phyloP scores from a whole-genome alignment of 2,113 vertebrate genomes.

The Genyomyrus donnyi region DNA sequence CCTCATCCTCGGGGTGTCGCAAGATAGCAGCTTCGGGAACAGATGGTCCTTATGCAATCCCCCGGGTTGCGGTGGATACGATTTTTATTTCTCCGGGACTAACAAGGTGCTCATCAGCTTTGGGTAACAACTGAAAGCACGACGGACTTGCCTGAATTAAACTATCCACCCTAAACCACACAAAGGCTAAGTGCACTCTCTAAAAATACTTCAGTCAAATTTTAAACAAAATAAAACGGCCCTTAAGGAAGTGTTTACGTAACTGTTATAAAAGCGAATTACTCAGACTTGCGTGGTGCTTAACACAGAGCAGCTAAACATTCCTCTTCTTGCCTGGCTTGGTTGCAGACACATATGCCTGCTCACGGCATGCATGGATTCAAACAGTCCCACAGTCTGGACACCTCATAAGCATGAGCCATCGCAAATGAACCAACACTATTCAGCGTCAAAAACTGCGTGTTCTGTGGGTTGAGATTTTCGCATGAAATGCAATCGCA shows the following conservation, averaged over 20 bases:
- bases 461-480: neutral
- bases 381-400: neutral
- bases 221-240: neutral
- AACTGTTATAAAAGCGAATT: conserved; percentile 5
- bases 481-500: neutral
- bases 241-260: neutral
- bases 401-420: neutral
- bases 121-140: neutral
- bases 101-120: neutral
- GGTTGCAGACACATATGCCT: neutral
- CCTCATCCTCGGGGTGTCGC: neutral
- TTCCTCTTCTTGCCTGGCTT: neutral
- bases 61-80: neutral
- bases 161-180: too few relatives aligned
- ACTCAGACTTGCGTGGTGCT: neutral
- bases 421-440: neutral
- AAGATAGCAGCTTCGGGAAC: neutral
- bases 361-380: neutral
- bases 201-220: neutral
- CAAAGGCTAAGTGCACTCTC: neutral
- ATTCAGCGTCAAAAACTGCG: neutral
- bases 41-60: conserved; percentile 10
- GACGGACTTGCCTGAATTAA: neutral
- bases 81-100: neutral
- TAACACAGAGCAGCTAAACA: neutral